Conservation (phyloP, 2,888 invertebrate genomes). For the Clistopyga incitator region DNA sequence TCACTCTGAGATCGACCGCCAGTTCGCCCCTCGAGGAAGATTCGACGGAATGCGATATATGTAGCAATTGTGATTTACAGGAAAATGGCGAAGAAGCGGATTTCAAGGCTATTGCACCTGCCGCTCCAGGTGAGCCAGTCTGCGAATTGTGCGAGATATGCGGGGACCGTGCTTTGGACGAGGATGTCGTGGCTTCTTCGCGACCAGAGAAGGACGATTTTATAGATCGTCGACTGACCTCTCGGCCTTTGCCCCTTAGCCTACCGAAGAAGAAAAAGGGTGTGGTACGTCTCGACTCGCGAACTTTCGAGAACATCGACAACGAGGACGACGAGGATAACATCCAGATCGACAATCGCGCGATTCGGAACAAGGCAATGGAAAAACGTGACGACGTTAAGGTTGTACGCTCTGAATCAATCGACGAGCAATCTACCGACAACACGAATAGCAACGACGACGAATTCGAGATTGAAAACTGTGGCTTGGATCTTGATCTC, state of each 20-base stretch:
- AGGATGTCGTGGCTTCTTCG: constrained; percentile 69
- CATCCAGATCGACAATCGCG: constrained; percentile 45
- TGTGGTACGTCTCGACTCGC: constrained; percentile 57
- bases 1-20: constrained; percentile 77
- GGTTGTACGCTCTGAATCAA: constrained; percentile 49
- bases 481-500: constrained; percentile 73
- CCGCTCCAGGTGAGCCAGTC: constrained; percentile 64
- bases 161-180: constrained; percentile 75
- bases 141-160: constrained; percentile 82
- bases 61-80: constrained; percentile 78
- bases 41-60: constrained; percentile 82
- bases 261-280: constrained; percentile 71
- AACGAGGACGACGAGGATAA: constrained; percentile 63
- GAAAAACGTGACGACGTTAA: constrained; percentile 16
- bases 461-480: constrained; percentile 79
- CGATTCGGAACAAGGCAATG: not conserved
- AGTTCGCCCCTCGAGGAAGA: constrained; percentile 81
- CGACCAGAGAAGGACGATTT: constrained; percentile 67
- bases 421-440: constrained; percentile 68
- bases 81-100: constrained; percentile 51
- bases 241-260: constrained; percentile 69
- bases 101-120: constrained; percentile 43
- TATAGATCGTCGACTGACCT: constrained; percentile 61
- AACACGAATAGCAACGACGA: constrained; percentile 70
- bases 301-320: constrained; percentile 66